phyloP scores from a whole-genome alignment of 2,888 invertebrate species.

The Creontiades dilutus region DNA sequence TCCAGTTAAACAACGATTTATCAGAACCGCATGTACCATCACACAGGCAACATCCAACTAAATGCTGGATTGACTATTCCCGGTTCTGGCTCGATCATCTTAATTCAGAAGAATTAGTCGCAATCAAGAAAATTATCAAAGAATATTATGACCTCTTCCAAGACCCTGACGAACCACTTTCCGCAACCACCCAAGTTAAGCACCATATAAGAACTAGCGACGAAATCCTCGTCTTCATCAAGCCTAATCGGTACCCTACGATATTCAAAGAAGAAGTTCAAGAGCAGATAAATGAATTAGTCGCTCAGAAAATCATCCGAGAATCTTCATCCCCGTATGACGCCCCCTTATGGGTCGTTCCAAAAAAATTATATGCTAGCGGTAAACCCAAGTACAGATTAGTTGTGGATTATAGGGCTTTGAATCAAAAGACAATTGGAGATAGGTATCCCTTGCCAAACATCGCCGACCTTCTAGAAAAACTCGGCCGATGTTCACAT shows the following conservation, averaged over 20 bases:
- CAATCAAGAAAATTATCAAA: constrained; percentile 7
- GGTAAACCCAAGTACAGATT: constrained; percentile 48
- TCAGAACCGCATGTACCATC: neutral
- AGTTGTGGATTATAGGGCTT: constrained; percentile 48
- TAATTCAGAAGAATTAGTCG: constrained; percentile 44
- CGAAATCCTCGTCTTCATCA: constrained; percentile 47
- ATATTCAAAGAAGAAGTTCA: constrained; percentile 36
- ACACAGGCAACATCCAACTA: neutral
- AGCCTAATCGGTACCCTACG: constrained; percentile 29
- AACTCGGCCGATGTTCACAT: constrained; percentile 74
- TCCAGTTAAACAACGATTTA: neutral
- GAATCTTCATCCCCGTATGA: constrained; percentile 30
- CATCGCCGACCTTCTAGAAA: constrained; percentile 71
- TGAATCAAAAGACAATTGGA: constrained; percentile 42
- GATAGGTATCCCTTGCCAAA: constrained; percentile 70
- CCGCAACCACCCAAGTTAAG: constrained; percentile 22
- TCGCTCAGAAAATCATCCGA: constrained; percentile 24
- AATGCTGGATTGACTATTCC: constrained; percentile 2
- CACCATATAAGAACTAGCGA: constrained; percentile 55
- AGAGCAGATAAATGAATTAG: constrained; percentile 20
- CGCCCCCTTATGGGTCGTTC: constrained; percentile 54
- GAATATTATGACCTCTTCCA: constrained; percentile 48
- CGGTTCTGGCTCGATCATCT: constrained; percentile 24
- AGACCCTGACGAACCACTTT: neutral
- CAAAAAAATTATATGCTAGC: constrained; percentile 45